Conservation (phyloP, 23 tunicate genomes). For the Aplidium turbinatum region DNA sequence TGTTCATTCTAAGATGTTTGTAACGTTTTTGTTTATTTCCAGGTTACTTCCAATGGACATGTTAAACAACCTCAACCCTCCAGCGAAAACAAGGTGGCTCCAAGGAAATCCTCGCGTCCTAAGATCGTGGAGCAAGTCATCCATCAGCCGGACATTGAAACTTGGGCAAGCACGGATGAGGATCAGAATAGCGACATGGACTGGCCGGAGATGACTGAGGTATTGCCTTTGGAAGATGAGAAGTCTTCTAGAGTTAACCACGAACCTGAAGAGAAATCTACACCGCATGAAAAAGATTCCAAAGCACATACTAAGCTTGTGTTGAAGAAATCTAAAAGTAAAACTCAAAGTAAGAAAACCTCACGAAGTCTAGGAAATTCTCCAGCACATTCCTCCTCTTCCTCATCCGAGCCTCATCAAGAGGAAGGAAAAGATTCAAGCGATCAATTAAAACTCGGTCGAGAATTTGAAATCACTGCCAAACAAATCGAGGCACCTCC, state of each 20-base stretch:
- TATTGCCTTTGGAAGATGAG: not conserved
- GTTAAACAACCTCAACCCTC: no score
- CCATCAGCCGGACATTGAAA: slow-evolving; percentile 61
- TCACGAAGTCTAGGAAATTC: slow-evolving; percentile 1
- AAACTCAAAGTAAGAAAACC: not conserved
- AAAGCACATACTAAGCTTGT: not conserved
- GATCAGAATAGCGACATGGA: slow-evolving; percentile 29
- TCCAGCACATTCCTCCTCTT: not conserved
- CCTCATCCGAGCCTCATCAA: no score
- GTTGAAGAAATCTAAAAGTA: not conserved
- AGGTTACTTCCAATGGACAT: not conserved
- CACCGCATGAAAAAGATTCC: not conserved
- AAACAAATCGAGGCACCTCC: not conserved
- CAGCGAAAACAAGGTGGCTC: no score
- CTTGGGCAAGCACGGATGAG: slow-evolving; percentile 75
- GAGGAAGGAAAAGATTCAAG: not conserved
- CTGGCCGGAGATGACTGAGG: slow-evolving; percentile 43
- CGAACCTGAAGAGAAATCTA: not conserved
- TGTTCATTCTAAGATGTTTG: not conserved
- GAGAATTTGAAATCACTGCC: slow-evolving; percentile 68
- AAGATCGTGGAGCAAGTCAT: slow-evolving; percentile 1
- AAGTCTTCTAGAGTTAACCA: not conserved
- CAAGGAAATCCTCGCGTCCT: slow-evolving; percentile 11
- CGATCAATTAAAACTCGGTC: slow-evolving; percentile 29
- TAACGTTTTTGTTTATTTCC: not conserved